Conservation (phyloP, 2,888 invertebrate species). For the Capitulum mitella region DNA sequence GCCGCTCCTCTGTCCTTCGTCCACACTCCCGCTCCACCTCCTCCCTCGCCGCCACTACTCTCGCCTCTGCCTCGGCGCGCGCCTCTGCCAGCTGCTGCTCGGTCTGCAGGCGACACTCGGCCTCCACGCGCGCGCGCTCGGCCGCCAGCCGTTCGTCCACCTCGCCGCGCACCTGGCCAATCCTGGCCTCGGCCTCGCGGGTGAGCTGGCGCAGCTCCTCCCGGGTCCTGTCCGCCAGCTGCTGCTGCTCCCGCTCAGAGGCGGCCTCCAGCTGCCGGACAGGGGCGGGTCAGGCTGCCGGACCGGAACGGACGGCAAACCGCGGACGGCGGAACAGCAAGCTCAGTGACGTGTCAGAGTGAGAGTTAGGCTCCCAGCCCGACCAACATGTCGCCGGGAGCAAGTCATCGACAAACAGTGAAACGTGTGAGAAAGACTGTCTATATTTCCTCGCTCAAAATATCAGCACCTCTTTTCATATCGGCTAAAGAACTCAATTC, state of each 20-base stretch:
- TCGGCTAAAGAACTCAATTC: too few relatives aligned
- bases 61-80: not conserved
- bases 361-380: too few relatives aligned
- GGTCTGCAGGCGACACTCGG: not conserved
- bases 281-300: too few relatives aligned
- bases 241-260: not conserved
- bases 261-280: not conserved
- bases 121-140: not conserved
- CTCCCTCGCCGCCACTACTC: not conserved
- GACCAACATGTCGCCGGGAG: too few relatives aligned
- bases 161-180: not conserved
- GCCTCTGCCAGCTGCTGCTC: not conserved
- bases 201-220: constrained; percentile 4
- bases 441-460: too few relatives aligned
- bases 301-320: too few relatives aligned
- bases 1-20: not conserved
- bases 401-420: too few relatives aligned
- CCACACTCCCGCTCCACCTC: not conserved
- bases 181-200: constrained; percentile 1
- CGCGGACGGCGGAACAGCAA: too few relatives aligned
- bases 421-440: too few relatives aligned
- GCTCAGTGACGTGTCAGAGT: too few relatives aligned
- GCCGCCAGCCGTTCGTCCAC: not conserved
- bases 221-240: not conserved
- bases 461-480: too few relatives aligned